phyloP scores from a whole-genome alignment of 2,888 invertebrate species.

The Oscheius onirici region DNA sequence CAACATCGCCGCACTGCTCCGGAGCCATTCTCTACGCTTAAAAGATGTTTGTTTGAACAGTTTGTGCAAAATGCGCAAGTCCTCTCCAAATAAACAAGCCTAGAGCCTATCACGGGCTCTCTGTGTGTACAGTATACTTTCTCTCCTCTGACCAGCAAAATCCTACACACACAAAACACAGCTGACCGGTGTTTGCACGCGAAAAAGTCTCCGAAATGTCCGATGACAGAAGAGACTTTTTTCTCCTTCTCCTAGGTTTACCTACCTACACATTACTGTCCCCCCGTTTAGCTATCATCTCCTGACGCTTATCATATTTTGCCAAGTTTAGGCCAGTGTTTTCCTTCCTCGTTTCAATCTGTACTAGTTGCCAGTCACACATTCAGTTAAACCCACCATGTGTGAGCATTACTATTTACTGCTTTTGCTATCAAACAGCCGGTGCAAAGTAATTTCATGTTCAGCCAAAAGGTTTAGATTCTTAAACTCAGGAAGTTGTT shows the following conservation, averaged over 20 bases:
- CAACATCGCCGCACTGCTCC: slow-evolving; percentile 20
- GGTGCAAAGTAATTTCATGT: no score
- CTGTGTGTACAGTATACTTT: slow-evolving; percentile 27
- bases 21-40: slow-evolving; percentile 33
- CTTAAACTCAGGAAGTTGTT: no score
- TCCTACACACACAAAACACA: slow-evolving; percentile 2
- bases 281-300: no score
- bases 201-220: no score
- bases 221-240: no score
- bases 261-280: no score
- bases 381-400: no score
- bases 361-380: no score
- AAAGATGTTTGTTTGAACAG: slow-evolving; percentile 41
- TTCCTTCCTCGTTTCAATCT: background rate
- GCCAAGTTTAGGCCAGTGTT: slow-evolving; percentile 3
- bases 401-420: no score
- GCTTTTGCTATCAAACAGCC: no score
- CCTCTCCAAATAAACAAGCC: slow-evolving; percentile 35
- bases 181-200: slow-evolving; percentile 31
- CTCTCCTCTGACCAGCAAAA: slow-evolving; percentile 16
- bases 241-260: no score
- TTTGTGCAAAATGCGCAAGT: slow-evolving; percentile 34
- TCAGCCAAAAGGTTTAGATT: no score
- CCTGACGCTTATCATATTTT: slow-evolving; percentile 16
- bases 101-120: slow-evolving; percentile 31